Conservation (phyloP, 23 tunicate species). For the Styela clava region DNA sequence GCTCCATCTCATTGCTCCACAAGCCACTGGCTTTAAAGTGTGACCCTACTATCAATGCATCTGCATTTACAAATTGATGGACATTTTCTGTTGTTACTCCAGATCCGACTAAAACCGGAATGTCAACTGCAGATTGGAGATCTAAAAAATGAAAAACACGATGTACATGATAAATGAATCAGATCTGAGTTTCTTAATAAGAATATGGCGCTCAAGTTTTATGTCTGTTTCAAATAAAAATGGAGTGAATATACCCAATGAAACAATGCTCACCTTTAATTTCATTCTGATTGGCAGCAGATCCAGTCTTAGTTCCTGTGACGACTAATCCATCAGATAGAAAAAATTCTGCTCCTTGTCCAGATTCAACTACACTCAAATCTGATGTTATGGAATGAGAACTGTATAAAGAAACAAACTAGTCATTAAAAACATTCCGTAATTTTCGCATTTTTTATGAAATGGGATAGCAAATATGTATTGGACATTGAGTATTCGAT, state of each 20-base stretch:
- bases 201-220: no score
- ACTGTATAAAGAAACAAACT: constrained; percentile 38
- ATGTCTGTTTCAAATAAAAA: no score
- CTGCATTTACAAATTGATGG: constrained; percentile 26
- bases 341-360: constrained; percentile 81
- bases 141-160: constrained; percentile 5
- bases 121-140: constrained; percentile 22
- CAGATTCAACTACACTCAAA: constrained; percentile 42
- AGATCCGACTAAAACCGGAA: constrained; percentile 84
- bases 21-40: constrained; percentile 59
- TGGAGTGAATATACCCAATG: no score
- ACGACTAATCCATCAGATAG: constrained; percentile 76
- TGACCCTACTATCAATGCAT: constrained; percentile 72
- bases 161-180: neutral
- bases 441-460: no score
- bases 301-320: constrained; percentile 73
- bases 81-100: constrained; percentile 76
- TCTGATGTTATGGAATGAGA: constrained; percentile 89
- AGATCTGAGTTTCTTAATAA: neutral
- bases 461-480: neutral
- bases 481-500: no score
- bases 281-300: constrained; percentile 32
- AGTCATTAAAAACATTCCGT: no score
- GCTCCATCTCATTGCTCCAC: constrained; percentile 68
- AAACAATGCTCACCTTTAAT: constrained; percentile 33